These are phyloP conservation scores for Xiphorhynchus elegans DNA, from an alignment of 2,113 vertebrate genomes.

Conservation along the genomic window DNA sequence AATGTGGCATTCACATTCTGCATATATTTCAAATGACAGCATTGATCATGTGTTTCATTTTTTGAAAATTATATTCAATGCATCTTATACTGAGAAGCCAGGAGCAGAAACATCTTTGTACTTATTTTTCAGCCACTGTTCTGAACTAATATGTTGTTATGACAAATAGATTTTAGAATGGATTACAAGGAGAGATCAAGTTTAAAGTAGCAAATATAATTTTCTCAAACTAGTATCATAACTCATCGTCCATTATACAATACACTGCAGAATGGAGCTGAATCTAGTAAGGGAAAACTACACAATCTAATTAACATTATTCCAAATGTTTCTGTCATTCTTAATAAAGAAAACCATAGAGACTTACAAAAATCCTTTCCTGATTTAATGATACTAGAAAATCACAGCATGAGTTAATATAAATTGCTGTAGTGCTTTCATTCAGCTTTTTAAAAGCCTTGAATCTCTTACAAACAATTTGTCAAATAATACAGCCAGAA, in stretches of 20 bases:
- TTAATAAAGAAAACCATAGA: constrained; percentile 11
- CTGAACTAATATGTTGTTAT: neutral
- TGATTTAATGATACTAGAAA: constrained; percentile 1
- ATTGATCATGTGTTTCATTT: neutral
- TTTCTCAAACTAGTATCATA: neutral
- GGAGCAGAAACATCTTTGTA: neutral
- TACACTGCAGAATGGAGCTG: neutral
- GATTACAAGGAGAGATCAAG: neutral
- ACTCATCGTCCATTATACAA: neutral
- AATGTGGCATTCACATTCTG: neutral
- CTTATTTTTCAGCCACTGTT: neutral
- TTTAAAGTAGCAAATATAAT: neutral
- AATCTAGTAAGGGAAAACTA: neutral
- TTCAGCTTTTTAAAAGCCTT: neutral
- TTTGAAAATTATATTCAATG: neutral
- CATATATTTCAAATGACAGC: neutral
- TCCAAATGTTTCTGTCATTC: neutral
- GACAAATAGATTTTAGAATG: neutral
- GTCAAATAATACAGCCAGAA: neutral
- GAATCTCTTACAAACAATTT: neutral
- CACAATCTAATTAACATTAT: neutral
- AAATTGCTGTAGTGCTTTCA: neutral
- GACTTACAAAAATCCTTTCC: neutral
- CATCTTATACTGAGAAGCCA: neutral
- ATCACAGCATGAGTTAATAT: neutral